Evolutionary conservation across 2,113 vertebrate species (phyloP), one percentile per base, ranked within the genome.

Genomic region (Archocentrus centrarchus): DNA sequence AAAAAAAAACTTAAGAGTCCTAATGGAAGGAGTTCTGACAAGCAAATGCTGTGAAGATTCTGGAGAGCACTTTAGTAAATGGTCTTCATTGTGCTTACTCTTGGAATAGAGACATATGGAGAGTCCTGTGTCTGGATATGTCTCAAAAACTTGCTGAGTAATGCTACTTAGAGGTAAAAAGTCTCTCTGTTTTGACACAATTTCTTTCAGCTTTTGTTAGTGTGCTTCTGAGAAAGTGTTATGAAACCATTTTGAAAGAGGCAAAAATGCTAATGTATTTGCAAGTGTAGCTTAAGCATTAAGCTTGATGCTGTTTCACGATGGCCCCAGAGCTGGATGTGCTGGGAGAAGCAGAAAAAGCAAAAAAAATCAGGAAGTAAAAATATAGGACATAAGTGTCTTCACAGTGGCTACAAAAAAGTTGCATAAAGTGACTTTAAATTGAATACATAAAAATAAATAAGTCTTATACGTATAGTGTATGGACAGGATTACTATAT

Each of bases 41-140:
- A 50, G 60, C n/a, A 63, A 17, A 9, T 10, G 11, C 47, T 63
- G 47, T 20, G 1, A 63, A 53, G 50, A 24, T 11, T 59, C 5
- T 70, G 55, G 11, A 81, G 20, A 9, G 58, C 73, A 63, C 57
- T 70, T 62, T 30, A 70, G 24, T 6, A 78, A 84, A 84, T 24
- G 37, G 13, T 10, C 20, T 41, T 77, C 44, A 61, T 62, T 44
- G 30, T 77, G 22, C 7, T 7, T 8, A n/a, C 17, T 50, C 13
- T 60, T 0, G 8, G 44, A n/a, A 32, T 53, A 50, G 37, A 73
- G 39, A 60, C 79, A 60, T 68, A 14, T 59, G 39, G 57, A 8
- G 9, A 18, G 63, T 32, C 55, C 2, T 22, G 18, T 32, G 3
- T 70, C 57, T 61, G 44, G 2, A 60, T 35, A 55, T 18, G 3